Evolutionary conservation across 2,113 vertebrate species (phyloP), one percentile per base, ranked within the genome.

Genomic region (Sorex araneus): DNA sequence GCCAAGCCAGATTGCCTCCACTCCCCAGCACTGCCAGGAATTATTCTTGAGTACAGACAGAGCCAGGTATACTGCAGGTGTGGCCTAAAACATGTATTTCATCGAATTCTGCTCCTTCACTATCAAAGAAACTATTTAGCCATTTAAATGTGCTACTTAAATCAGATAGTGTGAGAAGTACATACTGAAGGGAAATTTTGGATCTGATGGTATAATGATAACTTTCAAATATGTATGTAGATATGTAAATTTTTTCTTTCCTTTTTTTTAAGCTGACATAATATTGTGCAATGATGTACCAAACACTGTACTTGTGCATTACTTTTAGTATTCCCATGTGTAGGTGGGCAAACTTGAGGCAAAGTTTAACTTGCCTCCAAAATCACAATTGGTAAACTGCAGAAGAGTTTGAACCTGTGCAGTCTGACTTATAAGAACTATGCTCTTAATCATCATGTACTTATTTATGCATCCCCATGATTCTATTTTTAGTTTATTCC

Each of bases 181-280:
- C 10, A 23, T 15, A n/a, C 30, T 34, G 76, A 16, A 32, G 74
- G 32, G 28, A 71, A 36, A 50, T 82, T 63, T 91, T 69, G 16
- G 50, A 54, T 47, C 64, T 18, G 12, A 28, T 70, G 66, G 23
- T 27, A 8, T 77, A 64, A 87, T 70, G 75, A 36, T 45, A 85
- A 80, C 69, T 60, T 84, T 43, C 54, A 66, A 28, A 30, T 79
- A 74, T 80, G 30, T 76, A n/a, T 60, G 36, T 69, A 57, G 63
- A n/a, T 8, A 23, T 47, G 10, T 47, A 34, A 11, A 76, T 87
- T 63, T 50, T 69, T 9, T 36, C n/a, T 27, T 90, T 81, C 30
- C 47, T 86, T 16, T 75, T 32, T 86, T 91, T 50, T 47, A 50
- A 23, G 83, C 36, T 71, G 16, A 82, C 21, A 71, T 87, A 70